A percentile compares a stretch with the other conserved stretches of the same genome.
These are phyloP conservation scores for Tenthredo amoena DNA, from an alignment of 2,888 invertebrate species.

Conservation along the genomic window DNA sequence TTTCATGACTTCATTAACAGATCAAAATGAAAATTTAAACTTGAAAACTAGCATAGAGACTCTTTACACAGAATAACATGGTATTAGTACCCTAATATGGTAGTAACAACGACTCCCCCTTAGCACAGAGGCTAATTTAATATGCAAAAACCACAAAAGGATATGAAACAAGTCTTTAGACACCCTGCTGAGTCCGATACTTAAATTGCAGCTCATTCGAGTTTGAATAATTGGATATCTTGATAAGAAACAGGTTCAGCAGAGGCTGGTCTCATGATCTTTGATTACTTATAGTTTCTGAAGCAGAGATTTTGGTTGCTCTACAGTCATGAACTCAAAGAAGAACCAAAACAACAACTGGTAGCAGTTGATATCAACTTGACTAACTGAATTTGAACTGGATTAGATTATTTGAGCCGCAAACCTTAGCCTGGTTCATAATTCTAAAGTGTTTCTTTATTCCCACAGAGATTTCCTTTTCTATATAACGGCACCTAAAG, in stretches of 20 bases:
- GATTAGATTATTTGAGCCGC: background rate
- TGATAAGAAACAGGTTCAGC: background rate
- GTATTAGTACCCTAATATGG: background rate
- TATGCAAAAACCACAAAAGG: background rate
- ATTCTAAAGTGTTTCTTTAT: constrained; percentile 67
- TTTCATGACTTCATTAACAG: background rate
- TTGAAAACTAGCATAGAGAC: background rate
- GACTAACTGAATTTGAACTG: background rate
- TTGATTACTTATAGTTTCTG: background rate
- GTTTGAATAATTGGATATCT: background rate
- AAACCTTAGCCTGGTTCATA: background rate
- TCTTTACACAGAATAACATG: background rate
- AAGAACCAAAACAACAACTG: background rate
- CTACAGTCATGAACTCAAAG: background rate
- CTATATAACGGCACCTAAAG: constrained; percentile 84
- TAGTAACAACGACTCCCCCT: background rate
- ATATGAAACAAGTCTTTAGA: background rate
- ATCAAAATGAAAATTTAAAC: background rate
- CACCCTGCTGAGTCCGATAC: background rate
- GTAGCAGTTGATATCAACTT: background rate
- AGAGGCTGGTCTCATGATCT: background rate
- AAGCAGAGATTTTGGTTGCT: background rate
- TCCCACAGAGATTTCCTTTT: constrained; percentile 86
- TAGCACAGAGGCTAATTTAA: background rate
- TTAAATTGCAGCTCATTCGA: background rate